Evolutionary conservation across 2,888 invertebrate species (phyloP).

Genomic region (Limnephilus marmoratus): DNA sequence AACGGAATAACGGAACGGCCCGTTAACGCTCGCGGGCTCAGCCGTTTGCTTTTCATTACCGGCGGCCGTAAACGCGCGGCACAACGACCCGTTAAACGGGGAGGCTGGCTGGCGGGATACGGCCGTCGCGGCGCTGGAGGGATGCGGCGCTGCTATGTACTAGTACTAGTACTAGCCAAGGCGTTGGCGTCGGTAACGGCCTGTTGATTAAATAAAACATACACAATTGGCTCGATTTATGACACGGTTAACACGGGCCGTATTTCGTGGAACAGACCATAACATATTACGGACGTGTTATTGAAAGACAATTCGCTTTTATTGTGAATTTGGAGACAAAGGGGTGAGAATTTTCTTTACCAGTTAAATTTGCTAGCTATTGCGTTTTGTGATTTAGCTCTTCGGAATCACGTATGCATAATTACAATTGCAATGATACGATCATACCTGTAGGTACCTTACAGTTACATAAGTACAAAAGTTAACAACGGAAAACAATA

Average conservation of each 20-base stretch:
- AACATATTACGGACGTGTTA: conserved; percentile 3
- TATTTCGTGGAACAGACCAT: conserved; percentile 29
- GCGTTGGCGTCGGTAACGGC: conserved; percentile 42
- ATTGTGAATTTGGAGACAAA: conserved; percentile 16
- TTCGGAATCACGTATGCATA: neutral
- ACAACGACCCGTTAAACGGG: conserved; percentile 43
- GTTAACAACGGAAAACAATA: too few relatives aligned
- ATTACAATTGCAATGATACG: neutral
- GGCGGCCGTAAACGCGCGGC: conserved; percentile 56
- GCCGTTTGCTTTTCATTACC: conserved; percentile 59
- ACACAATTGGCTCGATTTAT: conserved; percentile 50
- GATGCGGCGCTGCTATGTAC: neutral
- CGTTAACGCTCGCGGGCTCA: conserved; percentile 43
- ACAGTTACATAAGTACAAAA: too few relatives aligned
- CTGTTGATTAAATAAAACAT: conserved; percentile 58
- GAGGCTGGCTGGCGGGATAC: neutral
- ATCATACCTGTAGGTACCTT: neutral
- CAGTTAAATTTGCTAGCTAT: neutral
- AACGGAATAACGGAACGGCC: conserved; percentile 13
- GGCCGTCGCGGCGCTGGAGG: conserved; percentile 10
- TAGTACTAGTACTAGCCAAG: neutral
- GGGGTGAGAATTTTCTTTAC: neutral
- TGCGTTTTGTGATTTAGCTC: neutral
- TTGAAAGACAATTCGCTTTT: conserved; percentile 14
- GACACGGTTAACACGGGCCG: conserved; percentile 39